Evolutionary conservation across 2,888 invertebrate species (phyloP), one percentile per base, ranked within the genome.

Genomic region (Cryptus armator): DNA sequence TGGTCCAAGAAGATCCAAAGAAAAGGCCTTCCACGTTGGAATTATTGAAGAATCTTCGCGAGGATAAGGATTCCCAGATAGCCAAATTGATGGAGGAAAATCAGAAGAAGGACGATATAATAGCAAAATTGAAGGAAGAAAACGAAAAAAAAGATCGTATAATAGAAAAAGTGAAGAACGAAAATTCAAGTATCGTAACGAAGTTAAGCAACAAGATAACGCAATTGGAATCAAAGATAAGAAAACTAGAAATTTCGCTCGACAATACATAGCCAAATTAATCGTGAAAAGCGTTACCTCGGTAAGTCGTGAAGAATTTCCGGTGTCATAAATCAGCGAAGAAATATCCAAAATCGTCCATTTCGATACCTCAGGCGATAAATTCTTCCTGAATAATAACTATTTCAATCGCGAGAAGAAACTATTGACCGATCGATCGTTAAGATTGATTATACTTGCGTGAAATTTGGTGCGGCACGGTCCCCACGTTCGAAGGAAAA

Each of bases 1-100:
- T 96, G 9, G 94, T 96, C 0, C 94, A 95, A 79, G 91, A 94
- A 53, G 94, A 95, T 82, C 95, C 96, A 0, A 91, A 93, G 56
- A 95, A 94, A 78, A 94, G 97, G 44, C 95, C 96, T 0, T 95
- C 96, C 74, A 95, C 96, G 0, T 90, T 93, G 2, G 95, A 95
- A 71, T 93, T 97, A 1, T 90, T 97, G 53, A 94, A 95, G 83
- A 94, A 95, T 84, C 91, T 95, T 2, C 94, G 94, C 71, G 92
- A 93, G 24, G 91, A 95, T 0, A 94, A 95, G 4, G 95, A 95
- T 80, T 62, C 87, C 0, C 86, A 81, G 48, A 92, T 93, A 87
- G 86, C 86, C n/a, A 87, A 86, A 68, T 86, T 93, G 19, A 85
- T 79, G 79, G 78, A 87, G 37, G 88, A 89, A 32, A 90, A 90